These are phyloP conservation scores for Tychaedon coryphoeus DNA, from an alignment of 2,113 vertebrate genomes.

Conservation along the genomic window DNA sequence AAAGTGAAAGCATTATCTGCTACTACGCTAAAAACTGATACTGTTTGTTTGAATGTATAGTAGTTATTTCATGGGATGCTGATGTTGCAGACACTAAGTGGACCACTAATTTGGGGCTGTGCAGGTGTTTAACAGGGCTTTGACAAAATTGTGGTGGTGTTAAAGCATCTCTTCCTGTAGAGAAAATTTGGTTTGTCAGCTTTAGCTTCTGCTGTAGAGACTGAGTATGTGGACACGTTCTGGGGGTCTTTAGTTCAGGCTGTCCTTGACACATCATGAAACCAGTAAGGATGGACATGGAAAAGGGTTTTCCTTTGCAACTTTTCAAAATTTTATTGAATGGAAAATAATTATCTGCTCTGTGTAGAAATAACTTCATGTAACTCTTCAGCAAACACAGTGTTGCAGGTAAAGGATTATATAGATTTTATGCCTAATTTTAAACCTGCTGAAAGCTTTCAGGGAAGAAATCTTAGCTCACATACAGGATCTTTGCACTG, in stretches of 20 bases:
- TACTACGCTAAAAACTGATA: conserved; percentile 27
- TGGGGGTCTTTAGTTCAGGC: not conserved
- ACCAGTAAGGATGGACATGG: not conserved
- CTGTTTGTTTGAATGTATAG: not conserved
- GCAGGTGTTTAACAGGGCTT: not conserved
- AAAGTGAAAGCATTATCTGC: conserved; percentile 51
- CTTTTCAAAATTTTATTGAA: not conserved
- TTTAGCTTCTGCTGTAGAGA: not conserved
- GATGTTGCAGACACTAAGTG: not conserved
- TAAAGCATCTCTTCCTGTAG: not conserved
- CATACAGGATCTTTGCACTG: not conserved
- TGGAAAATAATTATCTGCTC: not conserved
- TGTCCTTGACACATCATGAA: not conserved
- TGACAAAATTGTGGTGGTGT: not conserved
- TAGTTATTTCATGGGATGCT: not conserved
- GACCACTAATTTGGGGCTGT: not conserved
- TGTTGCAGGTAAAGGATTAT: not conserved
- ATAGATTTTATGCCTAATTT: not conserved
- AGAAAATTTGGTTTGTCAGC: not conserved
- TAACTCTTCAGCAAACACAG: not conserved
- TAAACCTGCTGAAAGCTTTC: not conserved
- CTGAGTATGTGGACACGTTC: accelerated
- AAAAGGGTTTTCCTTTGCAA: not conserved
- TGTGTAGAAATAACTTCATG: not conserved
- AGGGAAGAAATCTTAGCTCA: not conserved